These are phyloP conservation scores for Electrophaes corylata DNA, from an alignment of 2,888 invertebrate species.

Conservation along the genomic window DNA sequence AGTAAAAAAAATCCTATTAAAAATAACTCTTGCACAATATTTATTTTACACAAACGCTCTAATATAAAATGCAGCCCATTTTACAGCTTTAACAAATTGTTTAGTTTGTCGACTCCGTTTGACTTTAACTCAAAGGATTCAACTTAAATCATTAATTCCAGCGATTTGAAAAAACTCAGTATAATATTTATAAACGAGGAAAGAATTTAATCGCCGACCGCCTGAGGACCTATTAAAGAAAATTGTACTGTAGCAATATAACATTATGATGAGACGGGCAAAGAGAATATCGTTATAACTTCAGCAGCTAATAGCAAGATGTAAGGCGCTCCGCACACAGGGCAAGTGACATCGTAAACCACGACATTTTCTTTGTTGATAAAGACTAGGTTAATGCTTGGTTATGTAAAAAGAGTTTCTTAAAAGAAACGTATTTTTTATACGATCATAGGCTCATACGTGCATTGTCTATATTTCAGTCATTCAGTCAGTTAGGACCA, in stretches of 20 bases:
- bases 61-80: neutral
- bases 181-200: conserved; percentile 10
- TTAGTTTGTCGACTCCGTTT: neutral
- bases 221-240: conserved; percentile 16
- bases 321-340: conserved; percentile 1
- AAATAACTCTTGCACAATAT: neutral
- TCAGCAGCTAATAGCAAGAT: conserved; percentile 23
- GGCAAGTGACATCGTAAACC: conserved; percentile 15
- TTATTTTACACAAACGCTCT: neutral
- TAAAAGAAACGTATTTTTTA: neutral
- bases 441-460: neutral
- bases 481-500: too few relatives aligned
- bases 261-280: conserved; percentile 39
- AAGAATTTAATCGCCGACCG: conserved; percentile 9
- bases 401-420: neutral
- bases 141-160: neutral
- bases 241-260: conserved; percentile 20
- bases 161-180: neutral
- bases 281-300: conserved; percentile 47
- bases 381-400: neutral
- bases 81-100: neutral
- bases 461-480: too few relatives aligned
- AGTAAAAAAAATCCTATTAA: neutral
- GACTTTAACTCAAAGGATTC: neutral
- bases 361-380: neutral